phyloP scores from a whole-genome alignment of 2,888 invertebrate species.

The Drosophila gaucha region DNA sequence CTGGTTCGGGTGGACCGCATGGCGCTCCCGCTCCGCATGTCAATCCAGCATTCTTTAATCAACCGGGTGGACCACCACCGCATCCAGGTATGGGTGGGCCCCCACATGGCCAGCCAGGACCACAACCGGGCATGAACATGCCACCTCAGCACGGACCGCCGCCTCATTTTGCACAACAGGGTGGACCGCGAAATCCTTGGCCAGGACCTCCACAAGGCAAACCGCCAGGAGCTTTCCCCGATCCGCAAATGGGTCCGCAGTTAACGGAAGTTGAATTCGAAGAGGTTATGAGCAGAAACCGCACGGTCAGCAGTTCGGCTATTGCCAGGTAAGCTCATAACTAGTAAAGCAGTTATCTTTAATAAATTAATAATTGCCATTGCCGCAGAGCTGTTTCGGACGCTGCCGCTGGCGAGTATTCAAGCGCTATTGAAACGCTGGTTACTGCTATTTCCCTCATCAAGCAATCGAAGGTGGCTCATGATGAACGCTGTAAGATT shows the following conservation, averaged over 20 bases:
- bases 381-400: slow-evolving; percentile 94
- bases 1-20: slow-evolving; percentile 83
- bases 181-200: slow-evolving; percentile 90
- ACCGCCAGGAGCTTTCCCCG: slow-evolving; percentile 83
- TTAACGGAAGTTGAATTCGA: slow-evolving; percentile 98
- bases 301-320: slow-evolving; percentile 98
- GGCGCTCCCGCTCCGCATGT: slow-evolving; percentile 96
- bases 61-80: slow-evolving; percentile 85
- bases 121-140: slow-evolving; percentile 84
- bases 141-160: slow-evolving; percentile 88
- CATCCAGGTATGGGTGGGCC: slow-evolving; percentile 86
- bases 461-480: slow-evolving; percentile 94
- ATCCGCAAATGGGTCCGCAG: slow-evolving; percentile 86
- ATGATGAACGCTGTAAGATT: slow-evolving; percentile 98
- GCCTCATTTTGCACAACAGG: slow-evolving; percentile 89
- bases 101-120: slow-evolving; percentile 86
- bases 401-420: slow-evolving; percentile 98
- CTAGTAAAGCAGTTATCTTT: neutral
- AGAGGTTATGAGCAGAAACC: slow-evolving; percentile 98
- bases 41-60: slow-evolving; percentile 98
- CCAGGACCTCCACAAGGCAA: slow-evolving; percentile 85
- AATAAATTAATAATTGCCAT: neutral
- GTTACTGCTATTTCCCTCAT: slow-evolving; percentile 99
- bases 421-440: slow-evolving; percentile 98
- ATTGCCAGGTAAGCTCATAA: slow-evolving; percentile 88